Evolutionary conservation across 2,797 vertebrate species (phyloP).

Genomic region (Anomalospiza imberbis): DNA sequence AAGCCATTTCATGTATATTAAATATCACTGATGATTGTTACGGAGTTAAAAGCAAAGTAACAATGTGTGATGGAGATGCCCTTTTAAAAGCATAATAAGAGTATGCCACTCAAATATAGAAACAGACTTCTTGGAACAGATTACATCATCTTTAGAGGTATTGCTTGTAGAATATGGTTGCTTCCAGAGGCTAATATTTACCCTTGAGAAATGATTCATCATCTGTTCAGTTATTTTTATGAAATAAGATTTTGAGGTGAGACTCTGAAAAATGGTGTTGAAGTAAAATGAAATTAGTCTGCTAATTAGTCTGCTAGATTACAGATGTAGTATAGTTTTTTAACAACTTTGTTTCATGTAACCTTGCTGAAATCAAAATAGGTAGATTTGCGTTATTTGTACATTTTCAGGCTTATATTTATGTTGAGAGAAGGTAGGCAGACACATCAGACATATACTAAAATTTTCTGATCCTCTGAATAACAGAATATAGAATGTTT

Average conservation of each 20-base stretch:
- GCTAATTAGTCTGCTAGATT: not conserved
- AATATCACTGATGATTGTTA: not conserved
- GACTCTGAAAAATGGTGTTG: slow-evolving; percentile 34
- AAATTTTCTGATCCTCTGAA: not conserved
- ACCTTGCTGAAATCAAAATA: not conserved
- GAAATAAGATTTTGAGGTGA: slow-evolving; percentile 45
- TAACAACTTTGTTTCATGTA: not conserved
- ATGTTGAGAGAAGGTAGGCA: not conserved
- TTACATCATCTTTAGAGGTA: slow-evolving; percentile 69
- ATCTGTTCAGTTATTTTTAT: slow-evolving; percentile 70
- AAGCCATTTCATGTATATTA: slow-evolving; percentile 3
- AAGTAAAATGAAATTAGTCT: slow-evolving; percentile 25
- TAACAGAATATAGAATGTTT: not conserved
- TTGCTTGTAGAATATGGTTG: slow-evolving; percentile 22
- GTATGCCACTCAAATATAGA: slow-evolving; percentile 71
- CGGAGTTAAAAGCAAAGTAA: slow-evolving; percentile 56
- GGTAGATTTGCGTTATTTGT: not conserved
- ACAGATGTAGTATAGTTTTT: slow-evolving; percentile 12
- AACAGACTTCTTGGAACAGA: slow-evolving; percentile 68
- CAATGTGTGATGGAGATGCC: slow-evolving; percentile 53
- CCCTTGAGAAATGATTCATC: slow-evolving; percentile 65
- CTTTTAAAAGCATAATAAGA: slow-evolving; percentile 64
- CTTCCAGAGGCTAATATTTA: slow-evolving; percentile 31
- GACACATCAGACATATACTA: not conserved
- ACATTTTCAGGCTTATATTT: not conserved